A percentile compares a stretch with the other conserved stretches of the same genome.
Evolutionary conservation across 1,140 invertebrate species (phyloP).

Genomic region (Cydia amplana): DNA sequence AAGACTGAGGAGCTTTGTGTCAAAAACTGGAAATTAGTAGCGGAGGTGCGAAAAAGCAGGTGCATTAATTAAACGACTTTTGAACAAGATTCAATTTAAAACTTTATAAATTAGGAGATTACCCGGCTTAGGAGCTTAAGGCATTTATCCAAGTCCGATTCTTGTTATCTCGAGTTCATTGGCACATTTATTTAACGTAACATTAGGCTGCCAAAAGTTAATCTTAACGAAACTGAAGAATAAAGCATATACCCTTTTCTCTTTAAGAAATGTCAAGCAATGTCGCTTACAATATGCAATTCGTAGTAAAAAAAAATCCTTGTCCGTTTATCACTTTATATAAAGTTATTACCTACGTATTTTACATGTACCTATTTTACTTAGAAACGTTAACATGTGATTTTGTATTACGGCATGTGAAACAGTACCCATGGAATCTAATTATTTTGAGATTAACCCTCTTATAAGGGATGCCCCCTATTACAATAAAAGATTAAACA

Average conservation of each 20-base stretch:
- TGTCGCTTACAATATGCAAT: no score
- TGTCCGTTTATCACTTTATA: no score
- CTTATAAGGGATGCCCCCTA: no score
- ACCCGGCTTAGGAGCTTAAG: slow-evolving; percentile 9
- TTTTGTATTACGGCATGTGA: no score
- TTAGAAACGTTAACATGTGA: no score
- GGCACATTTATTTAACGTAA: slow-evolving; percentile 1
- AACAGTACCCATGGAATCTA: no score
- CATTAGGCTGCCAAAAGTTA: neutral
- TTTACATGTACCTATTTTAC: no score
- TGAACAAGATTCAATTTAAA: slow-evolving; percentile 30
- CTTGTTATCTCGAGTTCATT: slow-evolving; percentile 6
- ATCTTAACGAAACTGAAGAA: neutral
- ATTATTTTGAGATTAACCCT: no score
- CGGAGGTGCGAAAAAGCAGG: slow-evolving; percentile 22
- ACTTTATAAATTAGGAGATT: slow-evolving; percentile 31
- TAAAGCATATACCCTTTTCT: neutral
- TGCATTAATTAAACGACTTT: slow-evolving; percentile 32
- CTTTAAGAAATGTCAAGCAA: no score
- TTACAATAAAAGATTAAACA: no score
- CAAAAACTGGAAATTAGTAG: slow-evolving; percentile 30
- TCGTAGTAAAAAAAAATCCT: no score
- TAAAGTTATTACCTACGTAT: no score
- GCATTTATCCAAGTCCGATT: slow-evolving; percentile 24
- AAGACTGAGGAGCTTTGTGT: slow-evolving; percentile 21